Evolutionary conservation across 2,797 vertebrate genomes (phyloP), one percentile per base, ranked within the genome.

Genomic region (Lepilemur ruficaudatus): DNA sequence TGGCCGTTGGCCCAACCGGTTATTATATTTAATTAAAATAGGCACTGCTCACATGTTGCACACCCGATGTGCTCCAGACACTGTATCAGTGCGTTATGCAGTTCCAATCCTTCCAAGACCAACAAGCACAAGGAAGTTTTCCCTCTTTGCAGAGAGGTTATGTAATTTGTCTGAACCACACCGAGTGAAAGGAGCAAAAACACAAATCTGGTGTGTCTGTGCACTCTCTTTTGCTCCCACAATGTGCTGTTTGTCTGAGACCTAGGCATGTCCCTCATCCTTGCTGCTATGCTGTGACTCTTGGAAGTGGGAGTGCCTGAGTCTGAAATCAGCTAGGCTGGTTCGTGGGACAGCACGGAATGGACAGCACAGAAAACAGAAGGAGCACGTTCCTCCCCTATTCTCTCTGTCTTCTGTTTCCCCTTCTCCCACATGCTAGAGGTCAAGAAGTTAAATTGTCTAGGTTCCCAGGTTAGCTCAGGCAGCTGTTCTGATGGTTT

Each of bases 121-220:
- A 70, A 50, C 7, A 75, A 61, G 76, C 59, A 73, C 17, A 23
- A 80, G 89, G 79, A 94, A 80, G 67, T 52, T 89, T 93, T 91
- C 89, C 79, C 72, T 80, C 70, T 96, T 88, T 89, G 86, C 65
- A 96, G 50, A 75, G 91, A 89, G 43, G 89, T 96, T 96, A 91
- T 48, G 18, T 80, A 91, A 93, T 79, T 80, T n/a, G 32, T 81
- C 91, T 84, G 96, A 93, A 48, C 89, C 83, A 91, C 59, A 82
- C 12, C 32, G 43, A 23, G 28, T n/a, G 35, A 63, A 75, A 84
- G 55, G 61, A 86, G 67, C 65, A 83, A 93, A 89, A 78, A 81
- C 61, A 55, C 73, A 83, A 7, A 52, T 28, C 48, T 1, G 38
- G 75, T 48, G 69, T 91, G 72, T 93, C 79, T 73, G 5, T n/a